Evolutionary conservation across 2,888 invertebrate genomes (phyloP).

Genomic region (Microctonus brassicae): DNA sequence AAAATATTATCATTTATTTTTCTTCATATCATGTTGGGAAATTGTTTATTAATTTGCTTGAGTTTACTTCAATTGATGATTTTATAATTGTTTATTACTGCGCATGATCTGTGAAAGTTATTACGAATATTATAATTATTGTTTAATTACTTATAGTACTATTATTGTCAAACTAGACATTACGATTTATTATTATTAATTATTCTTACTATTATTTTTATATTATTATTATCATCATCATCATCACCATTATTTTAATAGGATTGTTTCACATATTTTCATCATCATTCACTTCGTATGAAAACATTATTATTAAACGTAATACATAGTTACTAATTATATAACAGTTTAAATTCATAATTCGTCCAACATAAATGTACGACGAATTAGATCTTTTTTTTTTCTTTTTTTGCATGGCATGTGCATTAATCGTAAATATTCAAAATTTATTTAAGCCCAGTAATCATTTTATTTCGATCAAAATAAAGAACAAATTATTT

Average conservation of each 20-base stretch:
- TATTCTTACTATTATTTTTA: constrained; percentile 32
- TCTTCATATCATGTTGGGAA: constrained; percentile 41
- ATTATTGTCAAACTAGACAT: constrained; percentile 42
- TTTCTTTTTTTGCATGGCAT: constrained; percentile 59
- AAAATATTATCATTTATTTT: constrained; percentile 39
- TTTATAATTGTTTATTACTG: constrained; percentile 60
- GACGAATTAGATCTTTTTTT: constrained; percentile 12
- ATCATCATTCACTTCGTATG: background rate
- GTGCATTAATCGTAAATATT: constrained; percentile 50
- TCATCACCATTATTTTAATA: constrained; percentile 2
- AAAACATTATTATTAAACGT: background rate
- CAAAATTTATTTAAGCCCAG: constrained; percentile 15
- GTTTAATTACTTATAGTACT: constrained; percentile 46
- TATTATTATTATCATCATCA: constrained; percentile 36
- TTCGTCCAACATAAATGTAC: constrained; percentile 39
- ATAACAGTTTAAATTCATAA: constrained; percentile 42
- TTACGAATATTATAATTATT: constrained; percentile 54
- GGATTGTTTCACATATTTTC: constrained; percentile 15
- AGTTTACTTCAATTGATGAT: constrained; percentile 48
- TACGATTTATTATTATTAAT: background rate
- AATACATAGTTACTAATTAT: constrained; percentile 27
- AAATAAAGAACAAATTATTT: background rate
- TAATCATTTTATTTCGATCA: background rate
- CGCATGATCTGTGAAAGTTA: constrained; percentile 67
- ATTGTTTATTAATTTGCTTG: constrained; percentile 58